Percentiles rank a stretch among this genome's conserved stretches.
These are phyloP conservation scores for Muscidifurax raptorellus DNA, from an alignment of 1,140 invertebrate genomes.

Conservation along the genomic window DNA sequence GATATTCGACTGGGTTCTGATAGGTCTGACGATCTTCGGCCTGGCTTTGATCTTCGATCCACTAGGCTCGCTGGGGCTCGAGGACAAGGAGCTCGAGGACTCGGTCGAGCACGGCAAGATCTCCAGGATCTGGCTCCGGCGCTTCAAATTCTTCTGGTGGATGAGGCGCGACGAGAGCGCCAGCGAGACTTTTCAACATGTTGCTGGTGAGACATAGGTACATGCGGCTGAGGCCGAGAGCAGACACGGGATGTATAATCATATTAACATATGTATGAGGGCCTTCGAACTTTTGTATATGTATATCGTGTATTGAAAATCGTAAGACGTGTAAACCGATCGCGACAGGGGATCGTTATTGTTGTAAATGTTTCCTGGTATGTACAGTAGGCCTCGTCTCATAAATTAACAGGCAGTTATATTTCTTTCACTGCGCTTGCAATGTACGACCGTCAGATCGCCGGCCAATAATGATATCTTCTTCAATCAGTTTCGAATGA, in stretches of 20 bases:
- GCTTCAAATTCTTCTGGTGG: conserved; percentile 89
- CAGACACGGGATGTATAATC: neutral
- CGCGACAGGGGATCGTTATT: too few relatives aligned
- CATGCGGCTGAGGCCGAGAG: conserved; percentile 63
- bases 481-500: conserved; percentile 20
- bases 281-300: too few relatives aligned
- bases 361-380: too few relatives aligned
- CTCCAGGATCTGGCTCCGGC: conserved; percentile 81
- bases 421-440: neutral
- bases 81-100: conserved; percentile 78
- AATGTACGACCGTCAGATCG: neutral
- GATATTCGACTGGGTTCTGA: conserved; percentile 87
- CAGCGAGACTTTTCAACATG: conserved; percentile 88
- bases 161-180: conserved; percentile 86
- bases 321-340: too few relatives aligned
- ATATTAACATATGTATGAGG: neutral
- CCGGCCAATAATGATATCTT: neutral
- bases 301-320: too few relatives aligned
- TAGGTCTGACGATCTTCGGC: conserved; percentile 84
- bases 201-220: conserved; percentile 82
- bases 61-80: conserved; percentile 80
- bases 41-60: conserved; percentile 89
- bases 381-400: too few relatives aligned
- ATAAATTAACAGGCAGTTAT: neutral
- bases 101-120: conserved; percentile 73